Evolutionary conservation across 2,113 vertebrate species (phyloP), one percentile per base, ranked within the genome.

Genomic region (Oncorhynchus nerka): DNA sequence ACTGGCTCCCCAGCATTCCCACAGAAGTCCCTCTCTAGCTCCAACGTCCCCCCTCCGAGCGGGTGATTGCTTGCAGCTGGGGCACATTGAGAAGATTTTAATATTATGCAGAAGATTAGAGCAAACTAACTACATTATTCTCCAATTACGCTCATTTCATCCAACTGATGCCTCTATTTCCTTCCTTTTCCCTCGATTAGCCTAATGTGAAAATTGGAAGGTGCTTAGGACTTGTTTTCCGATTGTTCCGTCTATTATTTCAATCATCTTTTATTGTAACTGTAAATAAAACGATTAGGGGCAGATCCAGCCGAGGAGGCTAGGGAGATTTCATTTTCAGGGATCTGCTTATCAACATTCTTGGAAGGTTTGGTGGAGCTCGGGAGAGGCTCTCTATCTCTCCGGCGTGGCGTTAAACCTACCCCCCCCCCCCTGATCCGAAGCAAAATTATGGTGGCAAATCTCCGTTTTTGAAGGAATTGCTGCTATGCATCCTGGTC

Each of bases 51-150:
- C 83, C 90, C 91, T 83, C 87, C 90, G 94, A 90, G 87, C 73
- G 65, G 88, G 83, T 95, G 95, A 97, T 97, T 97, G 92, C 93
- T 95, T 95, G 94, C 95, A 97, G 95, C 94, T 96, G 95, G 92
- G 88, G 88, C 88, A 87, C 92, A 90, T 92, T 94, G 92, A 89
- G 93, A 92, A 88, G 84, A 92, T 92, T 95, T 95, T 96, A 94
- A 95, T 95, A 95, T 95, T 92, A 85, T 93, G 91, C 92, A 91
- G 88, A 92, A 96, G 94, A 96, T 94, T 95, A 95, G 93, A 92
- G 91, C 92, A 96, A 96, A 95, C 93, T 95, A 97, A 96, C 95
- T 94, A 86, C 90, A 96, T 93, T 94, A 95, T 93, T 94, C 93
- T 96, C 91, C 94, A 95, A 93, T 96, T 96, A 93, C 93, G 91